Percentiles rank a stretch among this genome's conserved stretches.
These are phyloP conservation scores for Pantala flavescens DNA, from an alignment of 1,140 invertebrate genomes.

Conservation along the genomic window DNA sequence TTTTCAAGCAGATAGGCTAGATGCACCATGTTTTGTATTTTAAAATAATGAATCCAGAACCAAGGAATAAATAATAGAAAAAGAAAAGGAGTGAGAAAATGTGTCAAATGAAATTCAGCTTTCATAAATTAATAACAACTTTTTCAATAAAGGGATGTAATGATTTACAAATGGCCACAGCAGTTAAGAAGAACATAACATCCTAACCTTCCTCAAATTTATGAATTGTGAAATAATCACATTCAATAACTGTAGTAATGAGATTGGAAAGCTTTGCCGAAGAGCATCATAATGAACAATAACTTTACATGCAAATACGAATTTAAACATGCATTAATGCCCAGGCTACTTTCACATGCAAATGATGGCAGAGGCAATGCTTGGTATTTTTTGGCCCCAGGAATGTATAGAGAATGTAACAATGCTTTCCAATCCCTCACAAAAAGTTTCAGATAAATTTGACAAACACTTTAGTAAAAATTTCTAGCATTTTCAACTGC, in stretches of 20 bases:
- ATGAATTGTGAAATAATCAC: background rate
- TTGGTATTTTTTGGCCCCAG: conserved; percentile 3
- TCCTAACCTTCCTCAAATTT: background rate
- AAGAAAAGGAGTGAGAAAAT: background rate
- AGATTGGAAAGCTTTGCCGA: background rate
- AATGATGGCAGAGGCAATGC: background rate
- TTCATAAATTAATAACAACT: background rate
- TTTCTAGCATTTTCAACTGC: background rate
- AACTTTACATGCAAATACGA: background rate
- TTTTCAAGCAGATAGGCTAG: too few species aligned
- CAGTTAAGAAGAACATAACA: background rate
- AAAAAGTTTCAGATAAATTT: background rate
- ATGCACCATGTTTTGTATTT: too few species aligned
- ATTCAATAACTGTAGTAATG: background rate
- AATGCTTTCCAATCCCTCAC: conserved; percentile 12
- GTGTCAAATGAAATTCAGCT: background rate
- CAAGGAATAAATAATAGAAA: too few species aligned
- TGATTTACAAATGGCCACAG: background rate
- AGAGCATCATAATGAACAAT: background rate
- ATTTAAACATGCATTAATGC: conserved; percentile 3
- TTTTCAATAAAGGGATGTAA: background rate
- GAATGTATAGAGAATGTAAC: background rate
- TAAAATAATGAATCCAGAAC: too few species aligned
- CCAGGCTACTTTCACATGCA: background rate
- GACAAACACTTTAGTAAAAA: conserved; percentile 3